phyloP scores from a whole-genome alignment of 2,797 vertebrate genomes.

The Merluccius polli region DNA sequence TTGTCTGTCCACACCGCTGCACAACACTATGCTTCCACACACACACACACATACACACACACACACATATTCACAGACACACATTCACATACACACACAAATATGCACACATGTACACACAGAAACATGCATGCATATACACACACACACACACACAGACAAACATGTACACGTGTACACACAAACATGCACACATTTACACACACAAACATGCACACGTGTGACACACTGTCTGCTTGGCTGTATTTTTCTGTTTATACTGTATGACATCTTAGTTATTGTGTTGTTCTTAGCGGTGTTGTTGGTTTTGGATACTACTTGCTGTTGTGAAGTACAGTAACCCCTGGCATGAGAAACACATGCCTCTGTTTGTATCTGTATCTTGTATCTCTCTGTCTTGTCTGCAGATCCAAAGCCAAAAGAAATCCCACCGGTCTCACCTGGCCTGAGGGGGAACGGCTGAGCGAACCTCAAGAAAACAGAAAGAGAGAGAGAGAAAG shows the following conservation, averaged over 20 bases:
- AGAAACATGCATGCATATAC: background rate
- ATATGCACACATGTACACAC: background rate
- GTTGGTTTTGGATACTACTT: background rate
- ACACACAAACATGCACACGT: background rate
- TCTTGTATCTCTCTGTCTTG: background rate
- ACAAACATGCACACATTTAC: background rate
- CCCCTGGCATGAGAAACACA: background rate
- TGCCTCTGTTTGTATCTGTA: background rate
- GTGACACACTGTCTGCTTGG: background rate
- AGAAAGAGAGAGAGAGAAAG: too few species aligned
- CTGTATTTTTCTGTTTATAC: too few species aligned
- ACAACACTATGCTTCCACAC: background rate
- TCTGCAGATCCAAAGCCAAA: background rate
- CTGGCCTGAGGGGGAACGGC: too few species aligned
- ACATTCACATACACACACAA: background rate
- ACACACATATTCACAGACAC: background rate
- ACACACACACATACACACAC: conserved; percentile 2
- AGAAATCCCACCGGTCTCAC: background rate
- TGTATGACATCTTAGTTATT: too few species aligned
- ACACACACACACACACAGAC: conserved; percentile 5
- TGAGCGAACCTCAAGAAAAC: too few species aligned
- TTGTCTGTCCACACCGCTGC: background rate
- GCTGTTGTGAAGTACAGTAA: background rate
- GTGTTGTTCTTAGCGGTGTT: too few species aligned
- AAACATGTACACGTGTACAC: background rate